phyloP scores from a whole-genome alignment of 2,888 invertebrate genomes.

The Heteromyza rotundicornis region DNA sequence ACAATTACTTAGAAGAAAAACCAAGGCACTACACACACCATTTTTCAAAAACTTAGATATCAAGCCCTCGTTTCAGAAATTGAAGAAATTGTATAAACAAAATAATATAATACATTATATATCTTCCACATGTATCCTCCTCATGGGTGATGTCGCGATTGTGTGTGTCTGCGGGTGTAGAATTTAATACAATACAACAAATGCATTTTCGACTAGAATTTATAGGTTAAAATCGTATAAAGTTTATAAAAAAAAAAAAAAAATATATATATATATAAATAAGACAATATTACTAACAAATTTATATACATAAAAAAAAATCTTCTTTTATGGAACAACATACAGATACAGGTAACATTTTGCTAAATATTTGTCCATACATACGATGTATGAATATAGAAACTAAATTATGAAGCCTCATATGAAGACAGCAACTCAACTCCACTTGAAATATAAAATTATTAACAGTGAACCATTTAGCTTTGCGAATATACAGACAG shows the following conservation, averaged over 20 bases:
- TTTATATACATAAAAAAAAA: background rate
- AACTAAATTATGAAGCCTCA: background rate
- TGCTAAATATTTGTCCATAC: background rate
- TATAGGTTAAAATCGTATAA: slow-evolving; percentile 35
- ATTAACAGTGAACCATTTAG: slow-evolving; percentile 23
- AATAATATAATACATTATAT: no score
- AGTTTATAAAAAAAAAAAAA: slow-evolving; percentile 12
- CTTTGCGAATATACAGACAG: no score
- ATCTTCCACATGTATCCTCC: no score
- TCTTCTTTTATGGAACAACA: background rate
- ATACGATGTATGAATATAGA: background rate
- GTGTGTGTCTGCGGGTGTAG: slow-evolving; percentile 8
- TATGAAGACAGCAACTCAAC: slow-evolving; percentile 27
- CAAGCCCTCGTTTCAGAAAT: no score
- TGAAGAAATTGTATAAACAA: no score
- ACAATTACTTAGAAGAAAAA: no score
- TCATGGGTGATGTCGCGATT: background rate
- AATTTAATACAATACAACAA: slow-evolving; percentile 34
- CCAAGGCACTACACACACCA: no score
- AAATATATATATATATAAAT: slow-evolving; percentile 27
- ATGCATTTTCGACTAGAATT: slow-evolving; percentile 52
- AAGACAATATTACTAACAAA: slow-evolving; percentile 14
- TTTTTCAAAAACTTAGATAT: no score
- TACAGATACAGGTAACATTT: slow-evolving; percentile 2
- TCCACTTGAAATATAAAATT: slow-evolving; percentile 3